Conservation (phyloP, 2,888 invertebrate genomes). For the Lobophora halterata region DNA sequence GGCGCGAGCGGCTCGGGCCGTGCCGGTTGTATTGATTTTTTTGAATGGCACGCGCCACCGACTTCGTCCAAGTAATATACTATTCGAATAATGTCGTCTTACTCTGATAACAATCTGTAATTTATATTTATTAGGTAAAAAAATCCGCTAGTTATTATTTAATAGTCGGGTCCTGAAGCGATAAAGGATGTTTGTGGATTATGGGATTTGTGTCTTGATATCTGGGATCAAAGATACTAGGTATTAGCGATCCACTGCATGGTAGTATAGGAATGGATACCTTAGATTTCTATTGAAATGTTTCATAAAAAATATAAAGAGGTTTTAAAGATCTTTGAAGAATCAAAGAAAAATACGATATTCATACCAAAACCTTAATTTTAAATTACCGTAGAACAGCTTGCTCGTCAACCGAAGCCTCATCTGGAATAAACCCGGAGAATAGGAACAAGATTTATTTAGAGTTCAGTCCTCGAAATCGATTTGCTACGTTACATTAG, state of each 20-base stretch:
- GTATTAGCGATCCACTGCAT: too few relatives aligned
- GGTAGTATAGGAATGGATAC: too few relatives aligned
- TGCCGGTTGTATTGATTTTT: conserved; percentile 68
- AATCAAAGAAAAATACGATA: too few relatives aligned
- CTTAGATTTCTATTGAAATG: too few relatives aligned
- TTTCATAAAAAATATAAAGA: too few relatives aligned
- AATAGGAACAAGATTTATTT: conserved; percentile 26
- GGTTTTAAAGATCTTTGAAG: too few relatives aligned
- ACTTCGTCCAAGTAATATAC: conserved; percentile 45
- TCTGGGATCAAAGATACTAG: too few relatives aligned
- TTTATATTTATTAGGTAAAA: too few relatives aligned
- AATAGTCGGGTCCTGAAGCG: not conserved
- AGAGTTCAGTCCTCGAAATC: conserved; percentile 31
- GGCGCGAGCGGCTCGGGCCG: conserved; percentile 48
- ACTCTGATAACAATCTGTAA: conserved; percentile 27
- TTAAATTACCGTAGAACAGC: conserved; percentile 3
- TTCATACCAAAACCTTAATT: too few relatives aligned
- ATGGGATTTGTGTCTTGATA: too few relatives aligned
- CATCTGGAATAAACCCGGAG: conserved; percentile 12
- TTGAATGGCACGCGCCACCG: conserved; percentile 53
- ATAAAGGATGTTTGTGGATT: too few relatives aligned
- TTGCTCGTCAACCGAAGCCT: conserved; percentile 4
- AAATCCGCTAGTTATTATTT: conserved; percentile 9
- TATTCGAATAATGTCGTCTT: conserved; percentile 53
- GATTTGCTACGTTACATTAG: conserved; percentile 35